These are phyloP conservation scores for Caenorhabditis panamensis DNA, from an alignment of 2,888 invertebrate species.

Conservation along the genomic window DNA sequence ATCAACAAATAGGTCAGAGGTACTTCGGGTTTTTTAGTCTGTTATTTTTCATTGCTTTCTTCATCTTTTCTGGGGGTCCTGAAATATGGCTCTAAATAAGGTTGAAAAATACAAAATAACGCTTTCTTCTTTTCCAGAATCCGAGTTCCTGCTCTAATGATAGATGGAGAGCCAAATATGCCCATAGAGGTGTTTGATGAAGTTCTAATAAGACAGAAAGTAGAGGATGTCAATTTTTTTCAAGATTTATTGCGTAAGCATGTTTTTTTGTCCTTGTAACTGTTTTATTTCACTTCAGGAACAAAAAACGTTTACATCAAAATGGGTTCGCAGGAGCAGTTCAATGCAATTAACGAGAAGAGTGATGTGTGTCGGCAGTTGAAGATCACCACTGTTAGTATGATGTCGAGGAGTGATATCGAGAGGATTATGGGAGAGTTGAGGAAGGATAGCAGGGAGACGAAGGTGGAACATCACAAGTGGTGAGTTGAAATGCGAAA, in stretches of 20 bases:
- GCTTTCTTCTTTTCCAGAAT: constrained; percentile 18
- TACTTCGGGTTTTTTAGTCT: too few species aligned
- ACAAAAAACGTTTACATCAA: background rate
- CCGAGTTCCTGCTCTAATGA: background rate
- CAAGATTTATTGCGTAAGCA: constrained; percentile 7
- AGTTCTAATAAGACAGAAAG: background rate
- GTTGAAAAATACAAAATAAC: background rate
- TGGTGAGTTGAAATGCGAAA: constrained; percentile 12
- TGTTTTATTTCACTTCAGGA: background rate
- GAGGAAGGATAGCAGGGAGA: constrained; percentile 6
- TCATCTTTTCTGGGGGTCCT: too few species aligned
- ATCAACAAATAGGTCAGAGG: too few species aligned
- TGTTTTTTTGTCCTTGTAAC: background rate
- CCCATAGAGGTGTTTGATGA: constrained; percentile 27
- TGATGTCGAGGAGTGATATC: constrained; percentile 28
- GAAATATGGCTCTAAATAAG: background rate
- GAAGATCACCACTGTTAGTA: background rate
- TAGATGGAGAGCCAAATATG: constrained; percentile 34
- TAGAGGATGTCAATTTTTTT: background rate
- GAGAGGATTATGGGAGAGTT: constrained; percentile 31
- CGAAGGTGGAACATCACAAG: constrained; percentile 12
- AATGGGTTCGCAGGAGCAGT: background rate
- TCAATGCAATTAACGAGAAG: background rate
- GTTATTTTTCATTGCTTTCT: too few species aligned
- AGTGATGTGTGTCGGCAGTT: constrained; percentile 5